These are phyloP conservation scores for Centropus bengalensis DNA, from an alignment of 2,113 vertebrate species.

Conservation along the genomic window DNA sequence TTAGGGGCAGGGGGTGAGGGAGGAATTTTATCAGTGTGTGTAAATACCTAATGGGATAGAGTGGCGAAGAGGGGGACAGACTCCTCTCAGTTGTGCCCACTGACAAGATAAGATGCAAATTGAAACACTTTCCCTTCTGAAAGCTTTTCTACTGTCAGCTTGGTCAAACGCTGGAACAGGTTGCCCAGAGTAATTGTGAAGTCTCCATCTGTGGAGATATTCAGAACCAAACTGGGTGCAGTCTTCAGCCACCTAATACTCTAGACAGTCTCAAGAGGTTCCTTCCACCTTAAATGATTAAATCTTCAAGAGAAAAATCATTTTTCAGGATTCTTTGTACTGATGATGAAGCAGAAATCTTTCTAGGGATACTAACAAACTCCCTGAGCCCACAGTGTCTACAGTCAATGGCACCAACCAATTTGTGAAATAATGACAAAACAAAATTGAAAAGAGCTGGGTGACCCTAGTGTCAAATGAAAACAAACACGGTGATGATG, in stretches of 20 bases:
- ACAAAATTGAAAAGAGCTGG: neutral
- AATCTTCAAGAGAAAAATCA: neutral
- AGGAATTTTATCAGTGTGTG: neutral
- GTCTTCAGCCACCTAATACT: neutral
- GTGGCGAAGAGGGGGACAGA: neutral
- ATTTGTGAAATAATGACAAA: neutral
- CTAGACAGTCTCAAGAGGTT: neutral
- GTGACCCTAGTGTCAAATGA: neutral
- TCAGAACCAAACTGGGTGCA: neutral
- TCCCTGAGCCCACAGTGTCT: accelerated
- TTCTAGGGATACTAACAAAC: neutral
- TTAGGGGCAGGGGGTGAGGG: accelerated
- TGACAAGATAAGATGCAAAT: neutral
- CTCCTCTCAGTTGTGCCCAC: neutral
- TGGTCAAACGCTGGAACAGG: neutral
- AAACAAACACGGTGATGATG: neutral
- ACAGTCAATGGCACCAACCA: neutral
- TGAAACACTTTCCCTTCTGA: neutral
- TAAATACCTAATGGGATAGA: neutral
- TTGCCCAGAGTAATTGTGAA: neutral
- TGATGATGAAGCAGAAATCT: neutral
- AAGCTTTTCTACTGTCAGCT: neutral
- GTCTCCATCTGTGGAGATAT: neutral
- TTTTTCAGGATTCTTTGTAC: neutral
- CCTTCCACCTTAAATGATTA: neutral